phyloP scores from a whole-genome alignment of 2,113 vertebrate genomes.

The Larimichthys polyactis region DNA sequence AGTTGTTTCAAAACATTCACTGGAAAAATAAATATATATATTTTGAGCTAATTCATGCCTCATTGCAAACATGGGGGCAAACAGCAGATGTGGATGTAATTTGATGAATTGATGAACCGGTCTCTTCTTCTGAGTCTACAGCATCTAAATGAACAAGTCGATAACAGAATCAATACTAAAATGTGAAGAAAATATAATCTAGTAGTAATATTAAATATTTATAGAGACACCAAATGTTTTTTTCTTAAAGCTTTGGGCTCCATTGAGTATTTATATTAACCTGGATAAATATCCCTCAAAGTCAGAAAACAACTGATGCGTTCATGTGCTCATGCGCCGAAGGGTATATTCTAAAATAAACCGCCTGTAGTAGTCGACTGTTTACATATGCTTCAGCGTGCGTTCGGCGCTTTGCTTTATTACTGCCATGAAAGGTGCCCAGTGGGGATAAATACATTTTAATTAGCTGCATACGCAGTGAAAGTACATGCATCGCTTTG shows the following conservation, averaged over 20 bases:
- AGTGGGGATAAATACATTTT: conserved; percentile 61
- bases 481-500: conserved; percentile 31
- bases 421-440: conserved; percentile 20
- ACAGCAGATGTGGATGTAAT: conserved; percentile 35
- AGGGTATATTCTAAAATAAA: conserved; percentile 51
- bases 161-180: conserved; percentile 1
- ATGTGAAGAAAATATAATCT: background rate
- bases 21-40: conserved; percentile 7
- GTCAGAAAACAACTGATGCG: conserved; percentile 40
- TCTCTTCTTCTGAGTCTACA: conserved; percentile 1
- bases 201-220: conserved; percentile 1
- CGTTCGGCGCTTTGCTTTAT: conserved; percentile 13
- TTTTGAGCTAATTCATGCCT: conserved; percentile 19
- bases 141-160: conserved; percentile 17
- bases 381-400: conserved; percentile 35
- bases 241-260: conserved; percentile 7
- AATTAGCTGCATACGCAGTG: conserved; percentile 53
- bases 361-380: conserved; percentile 18
- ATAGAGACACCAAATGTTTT: conserved; percentile 11
- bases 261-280: conserved; percentile 21
- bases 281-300: conserved; percentile 41
- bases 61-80: conserved; percentile 17
- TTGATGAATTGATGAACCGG: conserved; percentile 15
- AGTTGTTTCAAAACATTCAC: background rate
- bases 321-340: conserved; percentile 38